These are phyloP conservation scores for Muntiacus muntjak DNA, from an alignment of 2,113 vertebrate genomes.

Conservation along the genomic window DNA sequence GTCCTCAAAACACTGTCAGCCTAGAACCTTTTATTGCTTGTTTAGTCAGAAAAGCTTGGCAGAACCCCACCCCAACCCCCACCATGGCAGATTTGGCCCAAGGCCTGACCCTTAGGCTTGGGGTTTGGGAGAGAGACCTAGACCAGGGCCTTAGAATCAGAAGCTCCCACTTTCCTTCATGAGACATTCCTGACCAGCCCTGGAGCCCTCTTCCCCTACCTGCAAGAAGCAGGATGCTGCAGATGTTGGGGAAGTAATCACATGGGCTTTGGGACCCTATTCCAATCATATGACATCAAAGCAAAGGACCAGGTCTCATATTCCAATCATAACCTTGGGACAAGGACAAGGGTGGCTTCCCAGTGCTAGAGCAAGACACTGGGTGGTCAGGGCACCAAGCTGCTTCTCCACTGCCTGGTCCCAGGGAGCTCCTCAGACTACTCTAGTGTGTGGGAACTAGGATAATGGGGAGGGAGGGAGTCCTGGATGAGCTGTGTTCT, in stretches of 20 bases:
- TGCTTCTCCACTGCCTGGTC: neutral
- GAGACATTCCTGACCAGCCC: neutral
- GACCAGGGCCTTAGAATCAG: too few species aligned
- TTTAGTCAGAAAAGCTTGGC: neutral
- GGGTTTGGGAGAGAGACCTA: neutral
- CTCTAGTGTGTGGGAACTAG: neutral
- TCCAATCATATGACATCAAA: neutral
- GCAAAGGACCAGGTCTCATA: neutral
- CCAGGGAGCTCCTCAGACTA: neutral
- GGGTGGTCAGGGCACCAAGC: neutral
- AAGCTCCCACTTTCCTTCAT: neutral
- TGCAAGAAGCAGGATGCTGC: neutral
- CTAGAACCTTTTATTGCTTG: neutral
- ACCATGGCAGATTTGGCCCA: neutral
- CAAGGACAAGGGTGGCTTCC: neutral
- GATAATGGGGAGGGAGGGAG: neutral
- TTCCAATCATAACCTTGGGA: neutral
- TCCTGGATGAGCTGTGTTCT: conserved; percentile 34
- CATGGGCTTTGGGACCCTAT: neutral
- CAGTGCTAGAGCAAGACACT: neutral
- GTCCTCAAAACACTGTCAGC: neutral
- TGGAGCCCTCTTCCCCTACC: neutral
- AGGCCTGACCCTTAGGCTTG: neutral
- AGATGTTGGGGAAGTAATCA: neutral
- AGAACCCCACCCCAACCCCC: neutral